Percentiles rank a stretch among this genome's conserved stretches.
Conservation (phyloP, 92 coral and sea anemone genomes). For the Actinernus sp. region DNA sequence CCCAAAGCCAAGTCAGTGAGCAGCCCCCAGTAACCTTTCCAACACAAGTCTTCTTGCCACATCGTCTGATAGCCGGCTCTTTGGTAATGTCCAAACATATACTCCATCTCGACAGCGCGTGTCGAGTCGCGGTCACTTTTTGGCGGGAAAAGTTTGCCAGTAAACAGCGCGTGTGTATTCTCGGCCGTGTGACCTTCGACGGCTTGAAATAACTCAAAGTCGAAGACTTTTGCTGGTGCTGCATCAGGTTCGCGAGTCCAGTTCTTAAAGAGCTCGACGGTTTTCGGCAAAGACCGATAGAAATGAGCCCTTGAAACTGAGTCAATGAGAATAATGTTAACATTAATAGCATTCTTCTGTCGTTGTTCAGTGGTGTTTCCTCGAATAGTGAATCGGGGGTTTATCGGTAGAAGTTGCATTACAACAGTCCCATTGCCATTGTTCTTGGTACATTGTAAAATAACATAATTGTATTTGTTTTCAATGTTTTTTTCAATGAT, state of each 20-base stretch:
- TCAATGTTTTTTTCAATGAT: conserved; percentile 42
- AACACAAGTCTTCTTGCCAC: conserved; percentile 86
- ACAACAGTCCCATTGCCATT: conserved; percentile 4
- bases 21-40: conserved; percentile 78
- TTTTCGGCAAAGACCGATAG: conserved; percentile 82
- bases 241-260: conserved; percentile 23
- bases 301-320: conserved; percentile 90
- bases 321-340: conserved; percentile 75
- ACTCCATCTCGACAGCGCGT: conserved; percentile 62
- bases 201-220: conserved; percentile 89
- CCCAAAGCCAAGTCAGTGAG: conserved; percentile 42
- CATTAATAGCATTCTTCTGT: conserved; percentile 51
- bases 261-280: conserved; percentile 60
- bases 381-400: conserved; percentile 45
- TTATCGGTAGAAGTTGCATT: conserved; percentile 58
- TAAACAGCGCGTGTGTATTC: conserved; percentile 82
- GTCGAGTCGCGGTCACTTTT: conserved; percentile 5
- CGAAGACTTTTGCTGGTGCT: conserved; percentile 72
- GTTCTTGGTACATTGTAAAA: conserved; percentile 45
- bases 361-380: conserved; percentile 6
- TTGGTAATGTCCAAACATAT: conserved; percentile 65
- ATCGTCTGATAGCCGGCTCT: conserved; percentile 83
- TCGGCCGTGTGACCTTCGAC: conserved; percentile 91
- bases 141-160: conserved; percentile 75
- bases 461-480: conserved; percentile 57